Base-by-base conservation (phyloP, 2,888 invertebrate species). In the Lampropteryx suffumata region DNA sequence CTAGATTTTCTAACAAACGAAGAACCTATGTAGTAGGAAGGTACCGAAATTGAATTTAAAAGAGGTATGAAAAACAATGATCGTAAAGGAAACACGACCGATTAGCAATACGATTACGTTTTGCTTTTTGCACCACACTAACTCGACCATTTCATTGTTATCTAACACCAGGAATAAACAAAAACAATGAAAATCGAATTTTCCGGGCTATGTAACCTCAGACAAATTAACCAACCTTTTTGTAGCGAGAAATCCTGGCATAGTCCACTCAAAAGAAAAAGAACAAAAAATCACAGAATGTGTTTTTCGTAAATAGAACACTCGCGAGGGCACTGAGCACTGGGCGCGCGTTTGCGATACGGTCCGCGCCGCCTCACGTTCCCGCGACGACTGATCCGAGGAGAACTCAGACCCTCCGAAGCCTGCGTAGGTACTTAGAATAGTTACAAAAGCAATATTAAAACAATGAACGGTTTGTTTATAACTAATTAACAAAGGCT, bases 201-300 rank as follows among this genome's bases (percentile, higher is more conserved):
- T 42, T 29, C 39, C 37, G 30, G 50, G 6, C 29, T 27, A 13
- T 14, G 17, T 30, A 48, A 41, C 12, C 24, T 41, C 9, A 30
- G 29, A 39, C 3, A 46, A 34, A 13, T 11, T n/a, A 17, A 44
- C 46, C 45, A 51, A 58, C 50, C 52, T 48, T 85, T 67, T 64
- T 65, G 55, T 55, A 35, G 59, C 59, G 51, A 62, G 62, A 78
- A 84, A 85, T 85, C 84, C 86, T 78, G 69, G 74, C 79, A 81
- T 78, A 76, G 58, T 61, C 64, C 84, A 84, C 81, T 77, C 36
- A 4, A 58, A 64, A 66, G 62, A 66, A 67, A 69, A 69, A 59
- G 71, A 73, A 78, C 73, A 68, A 71, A 73, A 70, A 67, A 80
- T 70, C 79, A 76, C 76, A 64, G 37, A 56, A 52, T 58, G 50